These are phyloP conservation scores for Aurelia sp. DNA, from an alignment of 30 jellyfish, hydroid and myxozoan species.

Conservation along the genomic window DNA sequence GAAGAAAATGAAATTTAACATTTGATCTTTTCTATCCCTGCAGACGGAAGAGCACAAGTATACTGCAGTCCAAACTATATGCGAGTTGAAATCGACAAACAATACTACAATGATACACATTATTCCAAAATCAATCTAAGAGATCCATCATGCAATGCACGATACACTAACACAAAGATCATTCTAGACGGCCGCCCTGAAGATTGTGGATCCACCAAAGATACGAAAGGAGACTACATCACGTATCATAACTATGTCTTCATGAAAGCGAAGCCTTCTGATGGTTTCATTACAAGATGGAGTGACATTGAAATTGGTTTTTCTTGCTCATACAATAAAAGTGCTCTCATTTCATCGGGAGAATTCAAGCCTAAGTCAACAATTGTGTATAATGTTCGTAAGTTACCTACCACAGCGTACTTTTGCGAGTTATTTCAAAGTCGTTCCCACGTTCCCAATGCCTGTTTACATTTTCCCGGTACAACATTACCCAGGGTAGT, in stretches of 20 bases:
- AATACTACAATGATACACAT: constrained; percentile 18
- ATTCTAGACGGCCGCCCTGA: constrained; percentile 4
- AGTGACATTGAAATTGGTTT: too few relatives aligned
- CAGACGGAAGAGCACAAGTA: constrained; percentile 30
- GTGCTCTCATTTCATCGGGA: too few relatives aligned
- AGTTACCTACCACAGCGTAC: too few relatives aligned
- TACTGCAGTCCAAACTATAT: constrained; percentile 25
- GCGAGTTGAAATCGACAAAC: constrained; percentile 17
- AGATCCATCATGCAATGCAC: constrained; percentile 14
- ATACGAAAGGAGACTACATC: constrained; percentile 3
- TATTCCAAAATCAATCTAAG: constrained; percentile 16
- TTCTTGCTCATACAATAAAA: too few relatives aligned
- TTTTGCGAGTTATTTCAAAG: too few relatives aligned
- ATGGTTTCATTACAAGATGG: too few relatives aligned
- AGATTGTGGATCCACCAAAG: constrained; percentile 29
- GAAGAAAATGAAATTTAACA: too few relatives aligned
- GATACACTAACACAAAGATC: background rate
- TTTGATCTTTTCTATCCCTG: background rate
- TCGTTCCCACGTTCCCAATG: too few relatives aligned
- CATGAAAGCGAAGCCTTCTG: constrained; percentile 16
- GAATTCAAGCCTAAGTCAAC: too few relatives aligned
- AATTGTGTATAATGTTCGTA: too few relatives aligned
- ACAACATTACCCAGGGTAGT: too few relatives aligned
- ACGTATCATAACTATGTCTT: constrained; percentile 11
- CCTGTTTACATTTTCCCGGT: too few relatives aligned